These are phyloP conservation scores for Dinomys branickii DNA, from an alignment of 2,113 vertebrate genomes.

Conservation along the genomic window DNA sequence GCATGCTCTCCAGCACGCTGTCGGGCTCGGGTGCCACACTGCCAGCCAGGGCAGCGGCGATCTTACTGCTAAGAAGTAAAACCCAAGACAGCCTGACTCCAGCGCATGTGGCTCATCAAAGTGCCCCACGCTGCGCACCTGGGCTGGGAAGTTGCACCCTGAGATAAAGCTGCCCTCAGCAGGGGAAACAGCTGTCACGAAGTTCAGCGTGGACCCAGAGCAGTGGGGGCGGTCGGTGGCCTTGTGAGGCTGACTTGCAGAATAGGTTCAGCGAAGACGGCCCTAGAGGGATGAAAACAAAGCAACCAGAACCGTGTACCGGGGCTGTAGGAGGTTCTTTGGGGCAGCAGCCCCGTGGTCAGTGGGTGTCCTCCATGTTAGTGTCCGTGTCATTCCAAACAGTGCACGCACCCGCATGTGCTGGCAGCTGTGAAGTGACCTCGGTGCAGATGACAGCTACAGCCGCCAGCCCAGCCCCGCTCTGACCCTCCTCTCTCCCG, in stretches of 20 bases:
- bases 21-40: not conserved
- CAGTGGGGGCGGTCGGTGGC: not conserved
- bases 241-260: not conserved
- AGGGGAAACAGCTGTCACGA: not conserved
- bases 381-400: not conserved
- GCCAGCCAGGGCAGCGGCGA: too few relatives aligned
- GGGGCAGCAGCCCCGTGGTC: too few relatives aligned
- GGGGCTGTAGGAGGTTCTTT: not conserved
- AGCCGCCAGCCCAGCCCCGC: not conserved
- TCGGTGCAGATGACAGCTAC: not conserved
- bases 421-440: not conserved
- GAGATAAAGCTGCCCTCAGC: not conserved
- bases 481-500: conserved; percentile 35
- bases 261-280: not conserved
- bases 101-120: not conserved
- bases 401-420: not conserved
- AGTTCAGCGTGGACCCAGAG: not conserved
- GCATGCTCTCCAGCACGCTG: too few relatives aligned
- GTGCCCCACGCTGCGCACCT: not conserved
- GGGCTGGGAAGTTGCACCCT: too few relatives aligned
- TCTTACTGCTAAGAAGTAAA: not conserved
- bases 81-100: not conserved
- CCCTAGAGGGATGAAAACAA: not conserved
- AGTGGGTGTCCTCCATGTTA: not conserved
- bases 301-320: not conserved